These are phyloP conservation scores for Prosapia bicincta DNA, from an alignment of 2,888 invertebrate species.

Conservation along the genomic window DNA sequence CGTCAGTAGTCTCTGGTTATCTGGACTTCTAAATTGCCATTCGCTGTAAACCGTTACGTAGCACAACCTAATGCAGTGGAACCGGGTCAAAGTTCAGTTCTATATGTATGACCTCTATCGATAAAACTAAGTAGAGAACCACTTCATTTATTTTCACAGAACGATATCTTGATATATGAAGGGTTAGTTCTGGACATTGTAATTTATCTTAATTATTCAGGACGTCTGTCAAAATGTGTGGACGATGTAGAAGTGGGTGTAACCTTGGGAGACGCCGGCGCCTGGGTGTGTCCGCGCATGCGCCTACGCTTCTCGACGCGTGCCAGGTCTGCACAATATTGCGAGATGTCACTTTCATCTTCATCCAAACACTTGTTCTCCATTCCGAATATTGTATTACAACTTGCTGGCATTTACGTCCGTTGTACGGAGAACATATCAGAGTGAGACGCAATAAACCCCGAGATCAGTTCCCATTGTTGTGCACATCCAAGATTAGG, in stretches of 20 bases:
- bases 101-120: neutral
- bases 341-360: neutral
- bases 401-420: too few species aligned
- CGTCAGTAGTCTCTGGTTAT: too few species aligned
- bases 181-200: neutral
- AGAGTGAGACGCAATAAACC: too few species aligned
- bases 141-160: neutral
- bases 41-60: neutral
- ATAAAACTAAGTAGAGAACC: neutral
- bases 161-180: neutral
- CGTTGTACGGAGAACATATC: too few species aligned
- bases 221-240: neutral
- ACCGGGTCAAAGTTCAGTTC: neutral
- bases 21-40: neutral
- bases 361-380: neutral
- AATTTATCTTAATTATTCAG: neutral
- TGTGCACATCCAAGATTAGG: too few species aligned
- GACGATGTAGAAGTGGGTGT: neutral
- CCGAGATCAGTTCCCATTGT: too few species aligned
- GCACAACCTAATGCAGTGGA: neutral
- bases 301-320: neutral
- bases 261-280: conserved; percentile 2
- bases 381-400: too few species aligned
- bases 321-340: neutral
- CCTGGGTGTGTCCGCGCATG: neutral